Percentiles rank a stretch among this genome's conserved stretches.
These are phyloP conservation scores for Dryomyza anilis DNA, from an alignment of 2,888 invertebrate species.

Conservation along the genomic window DNA sequence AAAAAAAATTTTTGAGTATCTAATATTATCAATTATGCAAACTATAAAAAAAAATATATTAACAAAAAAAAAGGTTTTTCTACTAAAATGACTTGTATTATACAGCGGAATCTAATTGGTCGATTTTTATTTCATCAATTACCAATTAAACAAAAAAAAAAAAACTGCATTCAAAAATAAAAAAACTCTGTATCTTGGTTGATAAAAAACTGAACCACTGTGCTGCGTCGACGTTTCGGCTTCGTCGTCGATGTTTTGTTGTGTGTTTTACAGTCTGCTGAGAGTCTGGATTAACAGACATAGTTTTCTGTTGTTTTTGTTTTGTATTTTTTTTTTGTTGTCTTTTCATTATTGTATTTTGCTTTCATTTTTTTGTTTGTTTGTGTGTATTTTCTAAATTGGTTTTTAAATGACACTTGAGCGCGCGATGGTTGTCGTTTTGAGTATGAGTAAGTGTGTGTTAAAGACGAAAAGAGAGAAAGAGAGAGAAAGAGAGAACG, in stretches of 20 bases:
- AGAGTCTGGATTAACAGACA: constrained; percentile 13
- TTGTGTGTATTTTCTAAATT: constrained; percentile 12
- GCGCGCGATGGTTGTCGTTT: background rate
- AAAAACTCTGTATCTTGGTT: no score
- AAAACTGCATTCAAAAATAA: no score
- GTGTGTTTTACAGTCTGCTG: constrained; percentile 11
- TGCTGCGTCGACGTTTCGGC: no score
- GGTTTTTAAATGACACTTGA: constrained; percentile 24
- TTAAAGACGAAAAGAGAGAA: background rate
- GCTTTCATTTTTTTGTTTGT: background rate
- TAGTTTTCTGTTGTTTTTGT: background rate
- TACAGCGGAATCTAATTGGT: no score
- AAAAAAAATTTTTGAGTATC: no score
- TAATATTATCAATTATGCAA: no score
- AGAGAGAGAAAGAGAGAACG: background rate
- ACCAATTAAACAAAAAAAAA: no score
- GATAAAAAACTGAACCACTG: no score
- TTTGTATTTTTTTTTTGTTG: background rate
- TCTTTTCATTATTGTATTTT: background rate
- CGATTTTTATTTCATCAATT: no score
- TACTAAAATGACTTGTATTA: no score
- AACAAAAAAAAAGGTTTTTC: no score
- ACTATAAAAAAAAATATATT: no score
- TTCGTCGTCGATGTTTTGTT: constrained; percentile 4
- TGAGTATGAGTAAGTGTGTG: background rate